These are phyloP conservation scores for Onchidella celtica DNA, from an alignment of 2,888 invertebrate genomes.

Conservation along the genomic window DNA sequence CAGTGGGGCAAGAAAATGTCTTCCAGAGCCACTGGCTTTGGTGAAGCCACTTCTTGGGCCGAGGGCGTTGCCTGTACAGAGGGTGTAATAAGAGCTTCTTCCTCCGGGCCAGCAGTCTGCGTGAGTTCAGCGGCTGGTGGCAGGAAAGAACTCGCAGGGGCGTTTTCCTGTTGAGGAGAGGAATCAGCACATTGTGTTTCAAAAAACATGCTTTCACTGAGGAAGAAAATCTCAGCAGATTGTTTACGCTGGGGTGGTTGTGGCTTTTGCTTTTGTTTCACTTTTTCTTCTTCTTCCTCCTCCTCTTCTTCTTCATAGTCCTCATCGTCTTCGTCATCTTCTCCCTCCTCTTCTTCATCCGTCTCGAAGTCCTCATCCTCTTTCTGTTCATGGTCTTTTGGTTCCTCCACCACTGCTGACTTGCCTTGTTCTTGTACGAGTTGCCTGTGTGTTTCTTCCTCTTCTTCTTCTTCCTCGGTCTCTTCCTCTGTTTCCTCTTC, in stretches of 20 bases:
- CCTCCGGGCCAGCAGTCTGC: not conserved
- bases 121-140: not conserved
- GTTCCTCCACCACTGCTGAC: too few species aligned
- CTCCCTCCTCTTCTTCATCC: not conserved
- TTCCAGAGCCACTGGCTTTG: constrained; percentile 12
- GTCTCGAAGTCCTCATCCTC: not conserved
- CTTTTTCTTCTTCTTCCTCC: not conserved
- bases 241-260: not conserved
- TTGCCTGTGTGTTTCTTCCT: not conserved
- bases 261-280: not conserved
- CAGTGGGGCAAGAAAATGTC: constrained; percentile 33
- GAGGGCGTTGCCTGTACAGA: not conserved
- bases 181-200: not conserved
- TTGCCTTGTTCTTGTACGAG: not conserved
- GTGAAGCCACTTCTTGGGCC: not conserved
- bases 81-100: not conserved
- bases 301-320: not conserved
- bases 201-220: constrained; percentile 32
- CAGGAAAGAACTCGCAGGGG: not conserved
- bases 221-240: constrained; percentile 25
- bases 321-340: not conserved
- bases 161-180: not conserved
- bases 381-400: not conserved
- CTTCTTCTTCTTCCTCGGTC: not conserved
- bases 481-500: not conserved